Evolutionary conservation across 2,888 invertebrate species (phyloP).

Genomic region (Villa cingulata): DNA sequence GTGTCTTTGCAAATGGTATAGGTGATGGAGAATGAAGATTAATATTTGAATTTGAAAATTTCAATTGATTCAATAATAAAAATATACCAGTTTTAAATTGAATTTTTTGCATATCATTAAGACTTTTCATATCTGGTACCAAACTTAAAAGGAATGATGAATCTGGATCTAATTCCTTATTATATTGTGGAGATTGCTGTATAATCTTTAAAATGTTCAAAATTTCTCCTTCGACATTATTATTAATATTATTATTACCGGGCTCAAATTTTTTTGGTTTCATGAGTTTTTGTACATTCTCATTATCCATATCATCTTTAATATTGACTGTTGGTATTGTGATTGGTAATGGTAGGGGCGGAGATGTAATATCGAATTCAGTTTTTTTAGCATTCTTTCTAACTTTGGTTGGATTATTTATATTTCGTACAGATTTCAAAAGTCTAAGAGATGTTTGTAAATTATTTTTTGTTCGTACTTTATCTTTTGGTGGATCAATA

Average conservation of each 20-base stretch:
- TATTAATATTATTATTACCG: neutral
- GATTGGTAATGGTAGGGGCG: neutral
- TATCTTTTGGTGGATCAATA: neutral
- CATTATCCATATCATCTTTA: too few species aligned
- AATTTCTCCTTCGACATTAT: neutral
- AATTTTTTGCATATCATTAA: slow-evolving; percentile 1
- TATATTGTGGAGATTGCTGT: neutral
- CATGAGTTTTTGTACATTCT: neutral
- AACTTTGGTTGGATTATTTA: neutral
- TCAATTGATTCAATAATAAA: neutral
- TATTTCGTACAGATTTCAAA: too few species aligned
- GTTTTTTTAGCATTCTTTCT: neutral
- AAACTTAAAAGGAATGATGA: slow-evolving; percentile 1
- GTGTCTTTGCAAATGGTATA: neutral
- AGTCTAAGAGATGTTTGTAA: neutral
- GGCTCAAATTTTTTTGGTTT: neutral
- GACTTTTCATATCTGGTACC: neutral
- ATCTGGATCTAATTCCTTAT: neutral
- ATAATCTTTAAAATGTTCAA: neutral
- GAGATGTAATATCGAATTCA: neutral
- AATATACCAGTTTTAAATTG: slow-evolving; percentile 1
- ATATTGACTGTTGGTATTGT: neutral
- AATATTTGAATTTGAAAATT: neutral
- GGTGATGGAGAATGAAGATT: neutral
- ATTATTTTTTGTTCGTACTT: neutral